Evolutionary conservation across 1,140 invertebrate genomes (phyloP), one percentile per base, ranked within the genome.

Genomic region (Rhagoletis zephyria): DNA sequence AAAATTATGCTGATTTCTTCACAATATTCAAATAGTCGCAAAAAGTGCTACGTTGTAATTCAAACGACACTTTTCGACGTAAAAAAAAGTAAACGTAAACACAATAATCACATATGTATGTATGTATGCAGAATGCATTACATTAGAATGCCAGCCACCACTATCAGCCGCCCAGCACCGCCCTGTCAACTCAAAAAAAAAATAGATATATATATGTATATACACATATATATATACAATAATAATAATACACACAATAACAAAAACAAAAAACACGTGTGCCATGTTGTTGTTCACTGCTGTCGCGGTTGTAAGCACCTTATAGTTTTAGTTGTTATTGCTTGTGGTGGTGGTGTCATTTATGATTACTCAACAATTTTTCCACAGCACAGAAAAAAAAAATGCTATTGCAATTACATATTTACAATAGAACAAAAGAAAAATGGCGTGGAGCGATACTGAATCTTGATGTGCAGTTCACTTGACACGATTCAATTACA

Each of bases 331-430:
- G 67, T 77, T 77, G 70, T n/a, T 81, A n/a, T 3, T 81, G 48
- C 14, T 81, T n/a, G n/a, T 81, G 45, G 74, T 56, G 67, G 67
- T 70, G 74, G 48, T 81, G 74, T 81, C 74, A 81, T 19, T 81
- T 81, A 51, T 81, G 74, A 81, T 81, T 81, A 81, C 74, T 81
- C 74, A 81, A 81, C 48, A 81, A 81, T 81, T 59, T 81, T 81
- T 81, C 74, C 48, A 81, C 45, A 81, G 48, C 74, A 77, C 45
- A 77, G 48, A 56, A 77, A 77, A 77, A 77, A 48, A 30, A 30
- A 30, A 70, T 2, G 16, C 2, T n/a, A 77, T 77, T 77, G 16
- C 42, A 77, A 77, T 77, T 77, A 77, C 48, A 81, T 56, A 30
- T 30, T 30, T 56, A 81, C 3, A 81, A 56, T 30, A 16, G 1